Base-by-base conservation (phyloP, 2,113 vertebrate genomes). In the Hippoglossus stenolepis region DNA sequence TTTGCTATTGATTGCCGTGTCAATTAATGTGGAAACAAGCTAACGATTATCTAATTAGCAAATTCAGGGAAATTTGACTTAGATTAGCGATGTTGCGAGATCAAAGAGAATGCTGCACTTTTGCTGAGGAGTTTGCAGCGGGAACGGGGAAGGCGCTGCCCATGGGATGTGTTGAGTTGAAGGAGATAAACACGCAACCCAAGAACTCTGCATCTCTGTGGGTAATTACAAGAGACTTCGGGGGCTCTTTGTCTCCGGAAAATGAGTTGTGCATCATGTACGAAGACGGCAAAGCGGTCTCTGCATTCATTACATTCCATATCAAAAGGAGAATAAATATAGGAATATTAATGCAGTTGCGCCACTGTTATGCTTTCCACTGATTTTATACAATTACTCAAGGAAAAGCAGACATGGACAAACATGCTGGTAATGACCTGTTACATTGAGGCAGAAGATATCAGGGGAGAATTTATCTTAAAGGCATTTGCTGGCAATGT, bases 371-470 rank as follows among this genome's bases (percentile, higher is more conserved):
- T 75, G 61, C 59, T 65, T 83, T 69, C 64, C 65, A 63, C 45
- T 75, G 64, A 81, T 77, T 83, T 73, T 56, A 73, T 67, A 74
- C 79, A 87, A 85, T 88, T 82, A 86, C 67, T 83, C 43, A 62
- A 74, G 24, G 18, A 66, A 59, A 73, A 72, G 47, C 70, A 91
- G 84, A 87, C 59, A 83, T 62, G 45, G 78, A 82, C 80, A 87
- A 90, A 88, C 74, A 90, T 83, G 72, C 77, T 62, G 5, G 63
- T 86, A 88, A 87, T 91, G 85, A 89, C 84, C 71, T 66, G 70
- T 76, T 87, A 63, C 38, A 73, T 7, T 15, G 18, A 49, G 65
- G 47, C 57, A 80, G 40, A 84, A 66, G 74, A 82, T 84, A 85
- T 87, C 74, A 28, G 40, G 64, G 68, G 80, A 45, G 66, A 90